Base-by-base conservation (phyloP, 2,888 invertebrate species). In the Drosophila mercatorum region DNA sequence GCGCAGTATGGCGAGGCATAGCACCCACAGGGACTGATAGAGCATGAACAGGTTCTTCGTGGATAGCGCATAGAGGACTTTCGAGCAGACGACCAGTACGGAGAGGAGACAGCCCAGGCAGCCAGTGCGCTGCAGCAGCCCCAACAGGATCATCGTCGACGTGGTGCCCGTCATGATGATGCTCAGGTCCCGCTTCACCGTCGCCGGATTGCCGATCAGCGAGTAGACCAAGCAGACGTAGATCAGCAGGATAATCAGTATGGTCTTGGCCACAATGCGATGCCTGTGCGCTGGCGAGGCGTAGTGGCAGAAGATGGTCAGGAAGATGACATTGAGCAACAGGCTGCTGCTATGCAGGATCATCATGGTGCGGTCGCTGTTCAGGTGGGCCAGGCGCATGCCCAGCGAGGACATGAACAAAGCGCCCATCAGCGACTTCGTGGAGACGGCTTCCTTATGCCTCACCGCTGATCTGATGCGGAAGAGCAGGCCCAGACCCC, bases 311-410 rank as follows among this genome's bases (percentile, higher is more conserved):
- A 46, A 40, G 1, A 64, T 8, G 17, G 0, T 3, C 2, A 77
- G n/a, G 0, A 14, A 46, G 3, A 11, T 6, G 22, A 44, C 0
- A 10, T 61, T 51, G 4, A 78, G 0, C 11, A 46, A 0, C 5
- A 76, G 34, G 40, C 38, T 67, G 0, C 10, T 34, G 8, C 28
- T 14, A 26, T 51, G 41, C 7, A 58, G 36, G 3, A 4, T 34
- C 38, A 55, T 3, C 53, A 55, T 40, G 8, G 40, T n/a, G 11
- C 10, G 34, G 8, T 63, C 63, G 8, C 0, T 31, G 5, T 5
- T 14, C 38, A 68, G 10, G 2, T 63, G 46, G 2, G 52, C 68
- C 14, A 72, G 7, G 1, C 75, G 78, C 40, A 77, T 46, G 34
- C 63, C 49, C 6, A 77, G 59, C 28, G 49, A 10, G 1, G 52